Conservation (phyloP, 2,113 vertebrate genomes). For the Cathartes aura region DNA sequence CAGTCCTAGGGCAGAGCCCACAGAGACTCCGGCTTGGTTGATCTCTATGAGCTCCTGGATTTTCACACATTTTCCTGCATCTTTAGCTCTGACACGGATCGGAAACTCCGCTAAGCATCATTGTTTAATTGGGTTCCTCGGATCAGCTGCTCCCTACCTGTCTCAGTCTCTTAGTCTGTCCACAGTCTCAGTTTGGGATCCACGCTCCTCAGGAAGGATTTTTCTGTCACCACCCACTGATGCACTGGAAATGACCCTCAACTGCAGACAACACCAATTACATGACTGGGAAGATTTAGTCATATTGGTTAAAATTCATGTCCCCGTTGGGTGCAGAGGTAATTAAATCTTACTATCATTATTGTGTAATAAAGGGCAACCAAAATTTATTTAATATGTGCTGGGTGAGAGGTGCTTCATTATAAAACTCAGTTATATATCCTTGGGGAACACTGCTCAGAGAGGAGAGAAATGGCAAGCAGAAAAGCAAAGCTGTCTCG, state of each 20-base stretch:
- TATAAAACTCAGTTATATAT: neutral
- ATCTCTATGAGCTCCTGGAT: neutral
- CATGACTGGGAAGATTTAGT: slow-evolving; percentile 28
- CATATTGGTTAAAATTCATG: slow-evolving; percentile 27
- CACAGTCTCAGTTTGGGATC: neutral
- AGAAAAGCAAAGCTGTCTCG: neutral
- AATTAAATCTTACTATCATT: slow-evolving; percentile 63
- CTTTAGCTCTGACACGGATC: neutral
- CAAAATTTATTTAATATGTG: slow-evolving; percentile 51
- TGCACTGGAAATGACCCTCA: slow-evolving; percentile 36
- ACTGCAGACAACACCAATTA: neutral
- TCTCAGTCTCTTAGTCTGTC: neutral
- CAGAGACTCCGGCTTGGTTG: neutral
- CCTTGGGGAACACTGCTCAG: neutral
- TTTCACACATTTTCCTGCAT: neutral
- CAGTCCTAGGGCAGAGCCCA: neutral
- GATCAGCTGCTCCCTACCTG: neutral
- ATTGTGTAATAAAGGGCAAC: slow-evolving; percentile 50
- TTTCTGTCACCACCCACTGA: neutral
- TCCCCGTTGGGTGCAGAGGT: slow-evolving; percentile 21
- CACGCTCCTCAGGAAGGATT: neutral
- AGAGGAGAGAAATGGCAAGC: neutral
- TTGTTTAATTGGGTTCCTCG: neutral
- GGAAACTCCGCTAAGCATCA: neutral
- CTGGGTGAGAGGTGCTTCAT: slow-evolving; percentile 56